Evolutionary conservation across 2,113 vertebrate species (phyloP).

Genomic region (Rhynchomys soricoides): DNA sequence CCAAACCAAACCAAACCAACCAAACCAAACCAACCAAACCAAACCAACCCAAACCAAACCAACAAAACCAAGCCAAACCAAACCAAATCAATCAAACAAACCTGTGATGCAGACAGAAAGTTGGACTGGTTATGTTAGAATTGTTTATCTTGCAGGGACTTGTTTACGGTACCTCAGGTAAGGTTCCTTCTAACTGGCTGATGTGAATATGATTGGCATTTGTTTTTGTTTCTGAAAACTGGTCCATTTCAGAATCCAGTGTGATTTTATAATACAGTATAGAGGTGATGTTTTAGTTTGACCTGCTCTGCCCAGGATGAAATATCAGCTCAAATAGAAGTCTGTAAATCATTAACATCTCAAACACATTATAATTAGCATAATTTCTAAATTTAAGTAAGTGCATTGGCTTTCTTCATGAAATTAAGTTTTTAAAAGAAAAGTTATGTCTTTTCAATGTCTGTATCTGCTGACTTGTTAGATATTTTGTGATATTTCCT

Average conservation of each 20-base stretch:
- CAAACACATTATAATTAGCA: background rate
- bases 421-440: background rate
- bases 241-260: background rate
- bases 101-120: background rate
- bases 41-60: no score
- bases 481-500: background rate
- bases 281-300: background rate
- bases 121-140: background rate
- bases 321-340: background rate
- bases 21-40: no score
- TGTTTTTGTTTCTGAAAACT: background rate
- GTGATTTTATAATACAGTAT: background rate
- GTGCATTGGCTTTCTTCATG: background rate
- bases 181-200: background rate
- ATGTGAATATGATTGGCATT: background rate
- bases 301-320: background rate
- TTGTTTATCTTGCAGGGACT: background rate
- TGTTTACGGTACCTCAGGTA: background rate
- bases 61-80: background rate
- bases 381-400: background rate
- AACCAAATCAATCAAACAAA: background rate
- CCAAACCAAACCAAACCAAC: no score
- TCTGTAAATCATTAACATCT: background rate
- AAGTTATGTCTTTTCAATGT: background rate
- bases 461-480: background rate